Percentiles rank a stretch among this genome's conserved stretches.
phyloP scores from a whole-genome alignment of 1,140 invertebrate species.

The Ruditapes philippinarum region DNA sequence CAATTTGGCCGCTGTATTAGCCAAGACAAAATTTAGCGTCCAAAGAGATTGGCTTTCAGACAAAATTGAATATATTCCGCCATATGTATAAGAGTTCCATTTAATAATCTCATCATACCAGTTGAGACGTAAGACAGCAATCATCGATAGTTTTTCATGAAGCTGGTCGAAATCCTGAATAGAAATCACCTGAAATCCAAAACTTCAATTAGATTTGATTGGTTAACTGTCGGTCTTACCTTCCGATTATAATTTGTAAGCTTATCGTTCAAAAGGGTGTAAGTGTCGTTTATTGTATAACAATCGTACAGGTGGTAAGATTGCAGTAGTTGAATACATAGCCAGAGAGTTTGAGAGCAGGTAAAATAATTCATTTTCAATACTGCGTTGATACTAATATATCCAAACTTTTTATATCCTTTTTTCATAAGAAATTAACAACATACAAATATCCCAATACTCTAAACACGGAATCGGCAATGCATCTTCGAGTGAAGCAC shows the following conservation, averaged over 20 bases:
- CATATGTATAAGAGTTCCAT: constrained; percentile 38
- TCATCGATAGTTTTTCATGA: background rate
- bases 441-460: too few species aligned
- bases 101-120: constrained; percentile 19
- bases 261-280: background rate
- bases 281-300: constrained; percentile 17
- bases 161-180: constrained; percentile 35
- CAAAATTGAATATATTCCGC: background rate
- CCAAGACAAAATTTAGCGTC: constrained; percentile 13
- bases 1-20: background rate
- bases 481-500: too few species aligned
- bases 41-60: background rate
- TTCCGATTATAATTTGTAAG: constrained; percentile 9
- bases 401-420: too few species aligned
- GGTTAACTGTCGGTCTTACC: background rate
- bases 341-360: too few species aligned
- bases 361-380: too few species aligned
- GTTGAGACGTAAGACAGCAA: background rate
- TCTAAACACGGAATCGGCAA: too few species aligned
- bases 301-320: background rate
- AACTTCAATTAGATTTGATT: background rate
- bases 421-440: too few species aligned
- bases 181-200: background rate
- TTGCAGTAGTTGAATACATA: too few species aligned
- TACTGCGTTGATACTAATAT: too few species aligned